These are phyloP conservation scores for Leistus spinibarbis DNA, from an alignment of 2,888 invertebrate species.

Conservation along the genomic window DNA sequence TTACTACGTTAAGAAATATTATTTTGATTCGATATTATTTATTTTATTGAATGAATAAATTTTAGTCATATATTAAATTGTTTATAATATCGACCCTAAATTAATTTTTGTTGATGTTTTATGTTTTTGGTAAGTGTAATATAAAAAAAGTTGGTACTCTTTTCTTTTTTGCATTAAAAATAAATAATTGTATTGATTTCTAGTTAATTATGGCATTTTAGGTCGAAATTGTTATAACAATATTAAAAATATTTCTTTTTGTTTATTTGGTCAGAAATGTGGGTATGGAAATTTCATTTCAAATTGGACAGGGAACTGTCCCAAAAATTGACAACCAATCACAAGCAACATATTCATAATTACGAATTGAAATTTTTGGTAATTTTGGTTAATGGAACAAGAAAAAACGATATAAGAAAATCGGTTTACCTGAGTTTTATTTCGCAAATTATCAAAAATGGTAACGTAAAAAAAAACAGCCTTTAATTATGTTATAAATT, in stretches of 20 bases:
- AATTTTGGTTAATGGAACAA: neutral
- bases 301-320: neutral
- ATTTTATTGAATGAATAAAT: too few species aligned
- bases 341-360: conserved; percentile 43
- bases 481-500: neutral
- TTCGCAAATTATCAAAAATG: neutral
- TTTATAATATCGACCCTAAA: too few species aligned
- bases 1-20: too few species aligned
- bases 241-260: neutral
- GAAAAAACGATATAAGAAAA: neutral
- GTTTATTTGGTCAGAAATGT: neutral
- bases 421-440: neutral
- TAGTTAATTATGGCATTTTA: too few species aligned
- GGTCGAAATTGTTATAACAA: neutral
- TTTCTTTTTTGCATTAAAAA: neutral
- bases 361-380: neutral
- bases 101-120: too few species aligned
- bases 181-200: neutral
- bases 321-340: conserved; percentile 43
- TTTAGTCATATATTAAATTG: too few species aligned
- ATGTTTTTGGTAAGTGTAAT: neutral
- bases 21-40: too few species aligned
- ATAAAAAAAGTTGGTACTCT: neutral
- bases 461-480: neutral
- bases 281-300: conserved; percentile 8